Evolutionary conservation across 2,888 invertebrate species (phyloP).

Genomic region (Dicycla oo): DNA sequence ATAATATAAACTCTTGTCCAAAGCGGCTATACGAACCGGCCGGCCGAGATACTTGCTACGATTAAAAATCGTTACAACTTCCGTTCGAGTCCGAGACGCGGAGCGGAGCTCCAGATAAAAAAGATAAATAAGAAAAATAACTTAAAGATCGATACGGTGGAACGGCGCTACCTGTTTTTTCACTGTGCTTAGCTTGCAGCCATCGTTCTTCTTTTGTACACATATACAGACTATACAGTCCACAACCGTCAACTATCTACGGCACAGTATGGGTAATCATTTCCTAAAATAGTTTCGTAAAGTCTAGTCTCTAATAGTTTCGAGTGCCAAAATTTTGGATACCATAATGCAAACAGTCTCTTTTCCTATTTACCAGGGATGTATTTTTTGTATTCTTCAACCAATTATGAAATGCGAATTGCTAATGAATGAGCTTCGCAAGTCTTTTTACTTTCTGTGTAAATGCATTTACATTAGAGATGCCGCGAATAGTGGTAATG

Average conservation of each 20-base stretch:
- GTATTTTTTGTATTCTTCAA: constrained; percentile 7
- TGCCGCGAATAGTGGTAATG: too few species aligned
- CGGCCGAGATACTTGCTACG: constrained; percentile 87
- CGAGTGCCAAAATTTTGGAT: neutral
- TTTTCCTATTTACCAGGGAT: neutral
- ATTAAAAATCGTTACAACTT: constrained; percentile 91
- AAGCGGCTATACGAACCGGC: constrained; percentile 82
- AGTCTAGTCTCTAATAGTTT: too few species aligned
- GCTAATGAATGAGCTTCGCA: constrained; percentile 25
- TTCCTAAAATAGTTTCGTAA: constrained; percentile 13
- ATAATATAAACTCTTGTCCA: constrained; percentile 84
- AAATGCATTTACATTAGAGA: constrained; percentile 4
- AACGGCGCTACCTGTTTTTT: constrained; percentile 90
- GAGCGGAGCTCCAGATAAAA: constrained; percentile 86
- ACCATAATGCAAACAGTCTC: neutral
- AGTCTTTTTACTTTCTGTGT: constrained; percentile 24
- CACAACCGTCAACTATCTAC: constrained; percentile 34
- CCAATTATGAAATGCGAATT: constrained; percentile 24
- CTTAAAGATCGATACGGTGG: constrained; percentile 88
- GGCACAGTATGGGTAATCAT: constrained; percentile 23
- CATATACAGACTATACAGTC: too few species aligned
- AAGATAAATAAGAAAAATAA: constrained; percentile 89
- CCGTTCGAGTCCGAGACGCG: constrained; percentile 86
- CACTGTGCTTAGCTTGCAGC: constrained; percentile 79
- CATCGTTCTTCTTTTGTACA: constrained; percentile 71